These are phyloP conservation scores for Dreissena polymorpha DNA, from an alignment of 1,140 invertebrate species.

Conservation along the genomic window DNA sequence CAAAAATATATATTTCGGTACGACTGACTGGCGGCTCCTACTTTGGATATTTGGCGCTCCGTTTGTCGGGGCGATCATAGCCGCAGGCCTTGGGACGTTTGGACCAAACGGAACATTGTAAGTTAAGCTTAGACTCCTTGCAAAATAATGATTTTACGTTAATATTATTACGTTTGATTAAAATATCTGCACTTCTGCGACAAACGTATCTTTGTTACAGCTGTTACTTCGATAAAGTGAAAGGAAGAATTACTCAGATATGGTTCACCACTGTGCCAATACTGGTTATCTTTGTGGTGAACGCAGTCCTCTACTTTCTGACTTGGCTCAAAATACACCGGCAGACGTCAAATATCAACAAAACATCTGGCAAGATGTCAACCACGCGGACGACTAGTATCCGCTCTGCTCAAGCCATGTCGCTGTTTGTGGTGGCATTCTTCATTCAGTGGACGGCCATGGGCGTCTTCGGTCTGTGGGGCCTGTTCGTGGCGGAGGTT, in stretches of 20 bases:
- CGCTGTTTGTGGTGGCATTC: constrained; percentile 58
- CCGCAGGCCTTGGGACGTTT: constrained; percentile 29
- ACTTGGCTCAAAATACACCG: constrained; percentile 57
- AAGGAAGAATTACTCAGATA: constrained; percentile 51
- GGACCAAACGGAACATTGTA: constrained; percentile 61
- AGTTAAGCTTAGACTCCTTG: constrained; percentile 1
- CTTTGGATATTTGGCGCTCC: constrained; percentile 54
- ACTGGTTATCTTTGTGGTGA: constrained; percentile 48
- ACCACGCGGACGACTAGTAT: constrained; percentile 25
- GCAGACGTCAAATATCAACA: constrained; percentile 22
- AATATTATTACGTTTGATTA: neutral
- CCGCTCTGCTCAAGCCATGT: constrained; percentile 58
- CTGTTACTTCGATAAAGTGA: constrained; percentile 63
- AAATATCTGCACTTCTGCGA: constrained; percentile 9
- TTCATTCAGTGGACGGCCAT: constrained; percentile 63
- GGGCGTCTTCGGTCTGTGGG: constrained; percentile 58
- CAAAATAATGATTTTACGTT: neutral
- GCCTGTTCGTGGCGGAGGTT: constrained; percentile 37
- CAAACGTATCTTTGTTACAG: constrained; percentile 32
- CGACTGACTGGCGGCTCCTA: constrained; percentile 53
- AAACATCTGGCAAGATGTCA: constrained; percentile 29
- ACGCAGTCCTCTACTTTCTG: constrained; percentile 54
- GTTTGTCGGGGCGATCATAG: constrained; percentile 40
- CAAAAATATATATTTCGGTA: constrained; percentile 55
- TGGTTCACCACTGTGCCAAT: constrained; percentile 59